phyloP scores from a whole-genome alignment of 2,888 invertebrate species.

The Lepidocyrtinus sp. region DNA sequence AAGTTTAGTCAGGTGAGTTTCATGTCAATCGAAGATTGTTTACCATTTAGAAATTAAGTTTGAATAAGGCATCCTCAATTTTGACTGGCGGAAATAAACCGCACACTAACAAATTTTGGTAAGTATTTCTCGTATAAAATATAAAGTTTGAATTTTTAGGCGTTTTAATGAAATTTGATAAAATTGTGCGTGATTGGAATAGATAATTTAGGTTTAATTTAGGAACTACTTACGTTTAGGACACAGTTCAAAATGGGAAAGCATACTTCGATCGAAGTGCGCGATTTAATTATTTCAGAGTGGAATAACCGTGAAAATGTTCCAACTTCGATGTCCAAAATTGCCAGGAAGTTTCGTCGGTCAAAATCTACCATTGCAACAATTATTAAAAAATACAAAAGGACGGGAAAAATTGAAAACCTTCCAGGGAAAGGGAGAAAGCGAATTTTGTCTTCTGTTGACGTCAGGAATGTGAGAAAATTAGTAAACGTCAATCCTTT shows the following conservation, averaged over 20 bases:
- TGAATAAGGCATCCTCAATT: no score
- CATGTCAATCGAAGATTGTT: no score
- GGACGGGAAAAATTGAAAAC: background rate
- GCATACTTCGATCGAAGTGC: background rate
- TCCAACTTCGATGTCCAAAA: background rate
- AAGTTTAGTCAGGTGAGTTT: no score
- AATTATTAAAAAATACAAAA: background rate
- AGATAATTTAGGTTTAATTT: no score
- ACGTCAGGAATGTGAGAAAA: background rate
- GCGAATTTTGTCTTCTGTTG: background rate
- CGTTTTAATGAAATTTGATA: no score
- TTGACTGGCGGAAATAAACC: no score
- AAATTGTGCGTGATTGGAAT: no score
- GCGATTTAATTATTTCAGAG: background rate
- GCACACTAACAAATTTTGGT: no score
- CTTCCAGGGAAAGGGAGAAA: background rate
- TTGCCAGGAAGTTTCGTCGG: background rate
- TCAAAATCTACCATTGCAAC: background rate
- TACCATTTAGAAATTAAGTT: no score
- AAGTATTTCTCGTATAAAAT: no score
- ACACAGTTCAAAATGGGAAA: background rate
- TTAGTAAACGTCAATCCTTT: constrained; percentile 12
- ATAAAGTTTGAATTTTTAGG: no score
- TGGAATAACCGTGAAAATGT: constrained; percentile 5
- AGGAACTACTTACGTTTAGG: no score